Evolutionary conservation across 2,888 invertebrate species (phyloP).

Genomic region (Anaspis maculata): DNA sequence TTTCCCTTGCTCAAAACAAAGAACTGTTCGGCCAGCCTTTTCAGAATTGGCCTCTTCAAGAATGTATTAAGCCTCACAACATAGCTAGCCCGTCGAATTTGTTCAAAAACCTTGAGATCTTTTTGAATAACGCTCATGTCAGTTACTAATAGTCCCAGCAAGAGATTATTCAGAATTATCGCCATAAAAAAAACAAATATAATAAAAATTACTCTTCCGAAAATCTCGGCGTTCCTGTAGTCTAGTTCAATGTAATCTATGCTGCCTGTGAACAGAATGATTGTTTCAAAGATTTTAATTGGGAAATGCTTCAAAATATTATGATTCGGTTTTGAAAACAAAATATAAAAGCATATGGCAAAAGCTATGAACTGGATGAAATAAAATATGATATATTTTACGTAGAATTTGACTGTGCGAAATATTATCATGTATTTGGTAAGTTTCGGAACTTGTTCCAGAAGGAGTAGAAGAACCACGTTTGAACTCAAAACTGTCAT

Average conservation of each 20-base stretch:
- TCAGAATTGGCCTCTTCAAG: background rate
- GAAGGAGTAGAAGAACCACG: slow-evolving; percentile 17
- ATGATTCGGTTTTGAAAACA: slow-evolving; percentile 13
- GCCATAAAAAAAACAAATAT: slow-evolving; percentile 27
- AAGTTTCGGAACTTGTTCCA: slow-evolving; percentile 22
- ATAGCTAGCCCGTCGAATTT: slow-evolving; percentile 21
- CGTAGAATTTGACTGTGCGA: slow-evolving; percentile 22
- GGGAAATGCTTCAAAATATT: slow-evolving; percentile 8
- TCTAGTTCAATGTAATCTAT: slow-evolving; percentile 19
- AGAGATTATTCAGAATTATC: slow-evolving; percentile 25
- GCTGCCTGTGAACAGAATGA: slow-evolving; percentile 25
- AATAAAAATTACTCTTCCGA: slow-evolving; percentile 21
- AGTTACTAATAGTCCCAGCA: slow-evolving; percentile 25
- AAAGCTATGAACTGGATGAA: slow-evolving; percentile 25
- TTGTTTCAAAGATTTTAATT: slow-evolving; percentile 20
- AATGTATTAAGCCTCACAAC: slow-evolving; percentile 11
- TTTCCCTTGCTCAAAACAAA: too few relatives aligned
- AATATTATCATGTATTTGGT: slow-evolving; percentile 26
- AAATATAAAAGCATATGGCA: slow-evolving; percentile 23
- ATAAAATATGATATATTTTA: slow-evolving; percentile 24
- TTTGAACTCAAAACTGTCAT: slow-evolving; percentile 19
- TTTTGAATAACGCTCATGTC: slow-evolving; percentile 25
- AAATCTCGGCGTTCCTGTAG: slow-evolving; percentile 14
- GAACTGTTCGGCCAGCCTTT: too few relatives aligned
- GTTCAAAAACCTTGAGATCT: slow-evolving; percentile 19